These are phyloP conservation scores for Drosophila nigrodunni DNA, from an alignment of 1,140 invertebrate genomes.

Conservation along the genomic window DNA sequence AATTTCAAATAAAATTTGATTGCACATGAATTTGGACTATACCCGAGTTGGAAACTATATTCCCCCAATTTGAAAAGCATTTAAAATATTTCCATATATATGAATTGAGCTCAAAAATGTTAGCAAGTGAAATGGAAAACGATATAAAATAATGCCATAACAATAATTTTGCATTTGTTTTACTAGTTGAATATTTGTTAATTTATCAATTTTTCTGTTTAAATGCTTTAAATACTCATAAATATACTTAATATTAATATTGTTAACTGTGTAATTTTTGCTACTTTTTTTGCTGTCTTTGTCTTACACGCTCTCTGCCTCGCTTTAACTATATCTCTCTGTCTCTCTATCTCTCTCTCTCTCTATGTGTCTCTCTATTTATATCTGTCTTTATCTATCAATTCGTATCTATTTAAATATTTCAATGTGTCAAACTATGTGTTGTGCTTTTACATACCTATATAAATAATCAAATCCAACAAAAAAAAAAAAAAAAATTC, in stretches of 20 bases:
- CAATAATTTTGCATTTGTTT: conserved; percentile 36
- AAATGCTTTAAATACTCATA: conserved; percentile 13
- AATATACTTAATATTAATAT: conserved; percentile 29
- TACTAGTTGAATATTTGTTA: conserved; percentile 42
- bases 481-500: conserved; percentile 32
- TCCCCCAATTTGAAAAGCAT: conserved; percentile 33
- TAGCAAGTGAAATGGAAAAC: conserved; percentile 5
- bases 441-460: conserved; percentile 74
- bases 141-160: conserved; percentile 7
- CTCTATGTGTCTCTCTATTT: conserved; percentile 31
- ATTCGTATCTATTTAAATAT: conserved; percentile 54
- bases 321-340: conserved; percentile 38
- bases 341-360: conserved; percentile 15
- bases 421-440: conserved; percentile 77
- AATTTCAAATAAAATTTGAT: conserved; percentile 53
- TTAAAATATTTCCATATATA: conserved; percentile 10
- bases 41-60: conserved; percentile 29
- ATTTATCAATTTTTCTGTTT: conserved; percentile 13
- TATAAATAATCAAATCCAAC: conserved; percentile 63
- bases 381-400: conserved; percentile 37
- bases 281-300: conserved; percentile 55
- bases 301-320: conserved; percentile 56
- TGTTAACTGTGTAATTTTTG: conserved; percentile 62
- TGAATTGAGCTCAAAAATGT: conserved; percentile 1
- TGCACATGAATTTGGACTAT: conserved; percentile 52